Evolutionary conservation across 2,113 vertebrate genomes (phyloP), one percentile per base, ranked within the genome.

Genomic region (Fulica atra): DNA sequence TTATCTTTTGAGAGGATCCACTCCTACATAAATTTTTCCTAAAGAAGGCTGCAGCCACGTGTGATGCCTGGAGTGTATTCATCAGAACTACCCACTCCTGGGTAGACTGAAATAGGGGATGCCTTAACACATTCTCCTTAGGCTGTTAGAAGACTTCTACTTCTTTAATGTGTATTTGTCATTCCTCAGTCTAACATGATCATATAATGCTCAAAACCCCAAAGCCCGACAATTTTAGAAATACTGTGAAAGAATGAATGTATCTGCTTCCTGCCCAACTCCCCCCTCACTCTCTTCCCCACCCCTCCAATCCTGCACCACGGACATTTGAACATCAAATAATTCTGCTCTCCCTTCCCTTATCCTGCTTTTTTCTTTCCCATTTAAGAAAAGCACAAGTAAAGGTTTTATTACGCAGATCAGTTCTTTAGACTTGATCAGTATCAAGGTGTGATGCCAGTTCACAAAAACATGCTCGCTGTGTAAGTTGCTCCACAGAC

Each of bases 1-100:
- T 42, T 85, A 28, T 61, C 89, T 42, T 16, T 35, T 80, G 77
- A 60, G 35, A 86, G 81, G 56, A 88, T 86, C 95, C 88, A 88
- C 35, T 81, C 78, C 78, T 16, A 33, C 51, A 23, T 24, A 65
- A 73, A 20, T 90, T 88, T 44, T 73, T 36, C 44, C 85, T 56
- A 83, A 38, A 68, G 81, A 86, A 91, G 3, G 19, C 9, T 89
- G 69, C 86, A 91, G 51, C 92, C 18, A 2, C 33, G 71, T 54
- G 11, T 15, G 64, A 53, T n/a, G n/a, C 31, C n/a, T 69, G 40
- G 79, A 91, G 77, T 9, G 19, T 68, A 59, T 82, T 93, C 70
- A 93, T 50, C 73, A 93, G 44, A 92, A 74, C 68, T 92, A 70
- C 63, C 57, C 91, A 76, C 78, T 54, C 65, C 40, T 0, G 0